Evolutionary conservation across 2,888 invertebrate genomes (phyloP).

Genomic region (Timema cristinae): DNA sequence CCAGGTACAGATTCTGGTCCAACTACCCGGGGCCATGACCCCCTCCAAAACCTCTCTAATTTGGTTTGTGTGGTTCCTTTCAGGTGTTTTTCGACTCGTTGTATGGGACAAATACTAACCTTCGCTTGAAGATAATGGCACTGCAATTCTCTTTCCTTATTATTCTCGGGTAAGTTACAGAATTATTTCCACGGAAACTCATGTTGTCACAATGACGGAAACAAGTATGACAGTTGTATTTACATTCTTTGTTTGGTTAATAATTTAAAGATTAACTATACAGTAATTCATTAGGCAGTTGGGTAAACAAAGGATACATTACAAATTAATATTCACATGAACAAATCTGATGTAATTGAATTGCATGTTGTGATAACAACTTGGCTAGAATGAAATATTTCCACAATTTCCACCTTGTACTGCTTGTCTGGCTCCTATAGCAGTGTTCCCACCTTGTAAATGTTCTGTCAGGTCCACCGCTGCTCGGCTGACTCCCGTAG

Average conservation of each 20-base stretch:
- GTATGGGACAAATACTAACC: slow-evolving; percentile 78
- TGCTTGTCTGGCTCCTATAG: slow-evolving; percentile 58
- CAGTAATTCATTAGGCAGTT: no score
- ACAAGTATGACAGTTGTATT: no score
- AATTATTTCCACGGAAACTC: no score
- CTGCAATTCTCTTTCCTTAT: slow-evolving; percentile 78
- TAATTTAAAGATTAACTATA: no score
- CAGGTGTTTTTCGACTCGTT: slow-evolving; percentile 83
- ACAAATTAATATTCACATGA: no score
- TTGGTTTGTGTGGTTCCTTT: slow-evolving; percentile 30
- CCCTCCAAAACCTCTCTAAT: neutral
- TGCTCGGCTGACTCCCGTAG: slow-evolving; percentile 58
- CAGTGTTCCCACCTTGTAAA: slow-evolving; percentile 39
- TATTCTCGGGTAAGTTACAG: slow-evolving; percentile 68
- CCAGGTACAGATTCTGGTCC: slow-evolving; percentile 54
- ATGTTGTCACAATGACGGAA: no score
- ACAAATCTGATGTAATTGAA: no score
- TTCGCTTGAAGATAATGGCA: slow-evolving; percentile 74
- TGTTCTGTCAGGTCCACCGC: slow-evolving; percentile 53
- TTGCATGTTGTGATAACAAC: no score
- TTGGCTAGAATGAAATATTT: no score
- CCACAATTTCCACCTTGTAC: slow-evolving; percentile 31
- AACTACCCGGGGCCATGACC: neutral
- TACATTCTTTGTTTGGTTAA: no score
- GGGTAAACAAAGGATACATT: no score